Base-by-base conservation (phyloP, 1,140 invertebrate species). In the Leptopilina clavipes region DNA sequence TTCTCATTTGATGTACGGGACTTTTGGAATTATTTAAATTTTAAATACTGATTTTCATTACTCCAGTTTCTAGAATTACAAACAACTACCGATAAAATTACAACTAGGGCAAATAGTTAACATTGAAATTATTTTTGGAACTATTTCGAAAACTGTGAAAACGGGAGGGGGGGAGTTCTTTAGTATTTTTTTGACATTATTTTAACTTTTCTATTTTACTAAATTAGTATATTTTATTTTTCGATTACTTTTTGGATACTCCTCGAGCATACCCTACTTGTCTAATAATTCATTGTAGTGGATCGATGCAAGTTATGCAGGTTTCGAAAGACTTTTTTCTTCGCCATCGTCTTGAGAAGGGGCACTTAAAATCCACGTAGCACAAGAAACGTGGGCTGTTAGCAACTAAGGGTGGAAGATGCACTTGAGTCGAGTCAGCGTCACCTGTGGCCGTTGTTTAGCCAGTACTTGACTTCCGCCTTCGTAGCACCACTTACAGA, bases 401-500 rank as follows among this genome's bases (percentile, higher is more conserved):
- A 73, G 75, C 65, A 72, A 77, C 73, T 65, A 48, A 77, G 73
- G 75, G 73, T 52, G 52, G 78, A 79, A 82, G 81, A 77, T 83
- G 84, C 83, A 84, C 84, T 86, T 76, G 85, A 83, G 83, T 79
- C 77, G 80, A 85, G 81, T 84, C 82, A 85, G 83, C 84, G 84
- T 87, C 85, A 86, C 86, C 85, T 86, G 84, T 84, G 86, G 82
- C 86, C 78, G 82, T 82, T 87, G 82, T 85, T 87, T 86, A 86
- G 83, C 83, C 82, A 84, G 75, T 77, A 75, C 85, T 87, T 84
- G 78, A 85, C 80, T 82, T 75, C 48, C 72, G 71, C 45, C 79
- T 72, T 45, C 70, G 70, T 76, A 79, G 80, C 56, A 78, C 78
- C 83, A 83, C 83, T 86, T 83, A 82, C 81, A 43, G 78, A 81